phyloP scores from a whole-genome alignment of 2,797 vertebrate species.

The Etheostoma nigrum region DNA sequence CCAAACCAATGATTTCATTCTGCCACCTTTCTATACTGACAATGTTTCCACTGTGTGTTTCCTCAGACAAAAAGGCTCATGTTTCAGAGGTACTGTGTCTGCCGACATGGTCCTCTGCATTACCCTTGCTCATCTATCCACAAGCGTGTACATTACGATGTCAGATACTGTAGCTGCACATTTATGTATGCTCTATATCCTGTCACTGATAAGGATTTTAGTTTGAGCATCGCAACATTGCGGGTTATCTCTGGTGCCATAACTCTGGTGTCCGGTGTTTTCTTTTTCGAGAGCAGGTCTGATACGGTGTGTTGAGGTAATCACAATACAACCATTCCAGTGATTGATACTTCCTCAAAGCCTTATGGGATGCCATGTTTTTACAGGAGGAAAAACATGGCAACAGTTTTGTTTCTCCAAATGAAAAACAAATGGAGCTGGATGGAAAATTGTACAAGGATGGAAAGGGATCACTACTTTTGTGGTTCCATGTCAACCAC shows the following conservation, averaged over 20 bases:
- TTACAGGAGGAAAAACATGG: slow-evolving; percentile 80
- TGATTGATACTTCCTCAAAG: slow-evolving; percentile 81
- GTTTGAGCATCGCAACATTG: slow-evolving; percentile 42
- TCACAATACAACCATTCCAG: slow-evolving; percentile 69
- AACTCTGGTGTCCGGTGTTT: slow-evolving; percentile 68
- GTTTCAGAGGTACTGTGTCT: slow-evolving; percentile 68
- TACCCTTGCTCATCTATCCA: slow-evolving; percentile 58
- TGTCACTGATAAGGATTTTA: slow-evolving; percentile 64
- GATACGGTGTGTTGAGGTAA: slow-evolving; percentile 66
- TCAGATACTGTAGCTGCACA: slow-evolving; percentile 52
- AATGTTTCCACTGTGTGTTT: slow-evolving; percentile 58
- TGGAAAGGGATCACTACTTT: slow-evolving; percentile 77
- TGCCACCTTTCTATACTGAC: slow-evolving; percentile 44
- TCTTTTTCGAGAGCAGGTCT: slow-evolving; percentile 57
- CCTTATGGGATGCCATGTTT: slow-evolving; percentile 80
- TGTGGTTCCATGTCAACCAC: slow-evolving; percentile 78
- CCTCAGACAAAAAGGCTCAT: slow-evolving; percentile 57
- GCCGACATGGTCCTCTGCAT: slow-evolving; percentile 52
- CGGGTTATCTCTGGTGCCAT: slow-evolving; percentile 67
- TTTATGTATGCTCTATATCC: slow-evolving; percentile 48
- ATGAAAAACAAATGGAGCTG: slow-evolving; percentile 81
- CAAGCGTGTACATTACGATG: slow-evolving; percentile 27
- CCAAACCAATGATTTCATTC: slow-evolving; percentile 48
- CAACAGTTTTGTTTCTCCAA: slow-evolving; percentile 79
- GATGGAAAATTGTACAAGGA: slow-evolving; percentile 78